phyloP scores from a whole-genome alignment of 2,797 vertebrate genomes.

The Crossoptilon crossoptilon region DNA sequence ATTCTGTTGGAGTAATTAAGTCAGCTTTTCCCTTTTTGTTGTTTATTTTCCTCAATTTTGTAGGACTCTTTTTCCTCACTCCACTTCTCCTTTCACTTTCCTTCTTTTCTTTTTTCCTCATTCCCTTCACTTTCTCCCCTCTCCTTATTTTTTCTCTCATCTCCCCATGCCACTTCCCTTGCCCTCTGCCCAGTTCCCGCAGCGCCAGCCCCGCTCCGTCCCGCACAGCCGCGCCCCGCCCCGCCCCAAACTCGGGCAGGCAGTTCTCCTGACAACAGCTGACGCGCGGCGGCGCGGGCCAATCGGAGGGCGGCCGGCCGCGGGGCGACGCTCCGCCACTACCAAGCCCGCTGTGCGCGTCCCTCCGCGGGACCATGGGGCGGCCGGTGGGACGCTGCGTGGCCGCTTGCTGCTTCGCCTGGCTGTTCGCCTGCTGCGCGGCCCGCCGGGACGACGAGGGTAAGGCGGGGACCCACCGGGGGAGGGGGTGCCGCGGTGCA shows the following conservation, averaged over 20 bases:
- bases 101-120: too few relatives aligned
- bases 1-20: background rate
- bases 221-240: background rate
- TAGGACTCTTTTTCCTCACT: background rate
- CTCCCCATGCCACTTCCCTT: too few relatives aligned
- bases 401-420: background rate
- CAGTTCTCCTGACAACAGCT: slow-evolving; percentile 32
- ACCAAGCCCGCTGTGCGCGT: background rate
- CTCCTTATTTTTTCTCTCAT: rapidly evolving
- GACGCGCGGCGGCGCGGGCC: background rate
- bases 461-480: background rate
- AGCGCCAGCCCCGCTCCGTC: rapidly evolving
- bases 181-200: too few relatives aligned
- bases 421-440: background rate
- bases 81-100: background rate
- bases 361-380: background rate
- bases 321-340: background rate
- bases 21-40: background rate
- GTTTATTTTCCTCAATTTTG: background rate
- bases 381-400: background rate
- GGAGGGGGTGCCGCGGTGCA: background rate
- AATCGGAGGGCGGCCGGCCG: background rate
- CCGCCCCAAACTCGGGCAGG: background rate
- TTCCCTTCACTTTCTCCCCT: background rate
- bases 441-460: slow-evolving; percentile 1